Conservation (phyloP, 2,113 vertebrate species). For the Sardina pilchardus region DNA sequence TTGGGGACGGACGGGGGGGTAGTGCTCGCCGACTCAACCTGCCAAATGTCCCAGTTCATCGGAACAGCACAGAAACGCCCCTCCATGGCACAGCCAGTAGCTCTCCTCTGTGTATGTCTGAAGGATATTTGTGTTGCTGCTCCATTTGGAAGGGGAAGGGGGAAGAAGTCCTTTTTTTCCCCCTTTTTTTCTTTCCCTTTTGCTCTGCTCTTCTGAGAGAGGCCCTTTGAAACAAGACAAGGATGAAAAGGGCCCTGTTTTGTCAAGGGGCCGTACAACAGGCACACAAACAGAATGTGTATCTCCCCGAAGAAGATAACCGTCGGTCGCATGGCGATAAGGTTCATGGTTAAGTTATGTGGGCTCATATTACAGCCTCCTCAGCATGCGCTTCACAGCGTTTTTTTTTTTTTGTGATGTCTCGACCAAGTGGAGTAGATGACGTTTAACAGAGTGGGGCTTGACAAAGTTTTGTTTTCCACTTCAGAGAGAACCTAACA, state of each 20-base stretch:
- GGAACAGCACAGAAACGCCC: slow-evolving; percentile 39
- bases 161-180: not conserved
- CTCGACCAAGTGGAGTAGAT: not conserved
- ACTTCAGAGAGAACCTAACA: not conserved
- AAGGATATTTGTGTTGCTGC: slow-evolving; percentile 23
- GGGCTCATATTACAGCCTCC: slow-evolving; percentile 23
- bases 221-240: slow-evolving; percentile 41
- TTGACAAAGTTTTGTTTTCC: not conserved
- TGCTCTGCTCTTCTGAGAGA: slow-evolving; percentile 32
- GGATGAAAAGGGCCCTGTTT: slow-evolving; percentile 47
- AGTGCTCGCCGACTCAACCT: slow-evolving; percentile 21
- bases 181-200: slow-evolving; percentile 12
- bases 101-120: slow-evolving; percentile 18
- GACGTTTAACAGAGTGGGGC: not conserved
- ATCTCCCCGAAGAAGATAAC: slow-evolving; percentile 49
- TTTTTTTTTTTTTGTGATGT: slow-evolving; percentile 9
- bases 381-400: not conserved
- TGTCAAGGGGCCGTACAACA: slow-evolving; percentile 43
- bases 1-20: slow-evolving; percentile 27
- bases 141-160: slow-evolving; percentile 10
- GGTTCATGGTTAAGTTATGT: slow-evolving; percentile 44
- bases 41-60: slow-evolving; percentile 39
- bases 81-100: slow-evolving; percentile 4
- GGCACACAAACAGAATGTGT: slow-evolving; percentile 50
- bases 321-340: slow-evolving; percentile 44